A percentile compares a stretch with the other conserved stretches of the same genome.
Conservation (phyloP, 2,797 vertebrate species). For the Prunella strophiata region DNA sequence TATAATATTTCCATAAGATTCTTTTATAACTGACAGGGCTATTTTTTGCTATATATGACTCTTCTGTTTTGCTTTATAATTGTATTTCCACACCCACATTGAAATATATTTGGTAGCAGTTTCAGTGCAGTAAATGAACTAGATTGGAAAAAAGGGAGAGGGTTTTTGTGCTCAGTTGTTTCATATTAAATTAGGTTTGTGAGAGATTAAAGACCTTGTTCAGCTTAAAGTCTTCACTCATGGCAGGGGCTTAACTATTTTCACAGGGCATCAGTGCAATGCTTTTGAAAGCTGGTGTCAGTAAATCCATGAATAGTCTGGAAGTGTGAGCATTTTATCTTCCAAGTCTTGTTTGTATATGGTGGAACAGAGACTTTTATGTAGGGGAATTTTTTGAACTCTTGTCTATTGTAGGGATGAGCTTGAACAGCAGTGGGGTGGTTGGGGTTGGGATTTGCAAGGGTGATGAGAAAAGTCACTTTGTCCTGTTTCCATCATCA, state of each 20-base stretch:
- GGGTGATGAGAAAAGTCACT: background rate
- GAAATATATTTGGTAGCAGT: background rate
- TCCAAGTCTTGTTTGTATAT: background rate
- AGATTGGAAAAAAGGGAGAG: background rate
- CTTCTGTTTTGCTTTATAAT: background rate
- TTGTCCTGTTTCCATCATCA: background rate
- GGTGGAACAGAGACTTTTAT: background rate
- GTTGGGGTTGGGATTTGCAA: fast-evolving
- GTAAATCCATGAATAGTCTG: background rate
- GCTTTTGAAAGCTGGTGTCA: background rate
- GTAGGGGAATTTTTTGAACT: background rate
- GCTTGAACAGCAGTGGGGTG: background rate
- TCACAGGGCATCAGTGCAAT: fast-evolving
- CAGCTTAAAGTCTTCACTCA: background rate
- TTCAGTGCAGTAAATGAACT: background rate
- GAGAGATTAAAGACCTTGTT: background rate
- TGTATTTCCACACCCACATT: background rate
- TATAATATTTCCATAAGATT: background rate
- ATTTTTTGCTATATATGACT: background rate
- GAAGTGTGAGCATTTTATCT: background rate
- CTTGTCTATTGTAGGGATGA: background rate
- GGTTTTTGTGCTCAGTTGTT: background rate
- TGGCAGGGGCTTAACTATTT: background rate
- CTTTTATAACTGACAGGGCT: background rate
- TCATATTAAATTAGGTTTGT: background rate